Conservation (phyloP, 2,888 invertebrate species). For the Pheosia tremula region DNA sequence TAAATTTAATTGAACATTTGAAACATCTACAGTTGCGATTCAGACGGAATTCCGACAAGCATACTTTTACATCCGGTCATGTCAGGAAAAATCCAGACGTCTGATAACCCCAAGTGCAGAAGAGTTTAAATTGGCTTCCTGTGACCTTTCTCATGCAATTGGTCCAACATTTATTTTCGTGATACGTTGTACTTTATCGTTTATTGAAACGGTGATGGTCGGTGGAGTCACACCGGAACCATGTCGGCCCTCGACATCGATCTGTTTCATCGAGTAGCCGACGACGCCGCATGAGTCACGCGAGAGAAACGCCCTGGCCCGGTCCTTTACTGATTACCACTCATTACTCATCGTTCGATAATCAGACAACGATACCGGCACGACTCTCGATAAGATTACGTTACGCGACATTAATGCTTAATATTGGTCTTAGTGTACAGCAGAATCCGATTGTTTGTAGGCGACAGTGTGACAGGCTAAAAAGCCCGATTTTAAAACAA, state of each 20-base stretch:
- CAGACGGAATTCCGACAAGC: too few species aligned
- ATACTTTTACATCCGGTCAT: too few species aligned
- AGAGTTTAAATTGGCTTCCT: conserved; percentile 4
- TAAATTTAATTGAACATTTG: too few species aligned
- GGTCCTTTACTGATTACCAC: conserved; percentile 73
- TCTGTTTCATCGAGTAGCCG: conserved; percentile 46
- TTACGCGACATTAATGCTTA: conserved; percentile 22
- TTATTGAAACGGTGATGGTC: conserved; percentile 33
- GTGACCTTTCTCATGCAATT: conserved; percentile 47
- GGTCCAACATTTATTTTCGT: conserved; percentile 44
- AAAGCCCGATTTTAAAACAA: not conserved
- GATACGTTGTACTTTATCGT: conserved; percentile 31
- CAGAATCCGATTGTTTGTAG: not conserved
- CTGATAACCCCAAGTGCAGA: not conserved
- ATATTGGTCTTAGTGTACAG: conserved; percentile 25
- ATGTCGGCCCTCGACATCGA: conserved; percentile 48
- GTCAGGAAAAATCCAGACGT: not conserved
- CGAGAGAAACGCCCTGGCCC: conserved; percentile 68
- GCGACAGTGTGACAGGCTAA: not conserved
- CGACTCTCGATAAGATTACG: conserved; percentile 55
- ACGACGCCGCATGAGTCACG: conserved; percentile 59
- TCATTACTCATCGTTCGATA: conserved; percentile 72
- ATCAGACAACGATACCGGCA: conserved; percentile 56
- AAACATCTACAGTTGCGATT: too few species aligned
- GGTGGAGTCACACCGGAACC: conserved; percentile 57